phyloP scores from a whole-genome alignment of 2,888 invertebrate genomes.

The Ashinkailepas kermadecensis region DNA sequence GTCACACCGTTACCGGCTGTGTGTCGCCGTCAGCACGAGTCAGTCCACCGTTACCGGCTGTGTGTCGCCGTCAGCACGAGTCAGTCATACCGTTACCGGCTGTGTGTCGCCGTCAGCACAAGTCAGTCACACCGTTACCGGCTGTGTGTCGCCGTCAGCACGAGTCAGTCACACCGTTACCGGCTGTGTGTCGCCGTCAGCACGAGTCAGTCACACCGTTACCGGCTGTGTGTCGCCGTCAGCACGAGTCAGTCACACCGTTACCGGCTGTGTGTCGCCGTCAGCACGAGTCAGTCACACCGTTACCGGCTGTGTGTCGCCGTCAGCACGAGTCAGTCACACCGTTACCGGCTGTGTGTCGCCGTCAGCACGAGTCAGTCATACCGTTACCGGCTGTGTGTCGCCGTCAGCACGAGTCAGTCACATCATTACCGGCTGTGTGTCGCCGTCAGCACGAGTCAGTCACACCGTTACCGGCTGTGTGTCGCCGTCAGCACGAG shows the following conservation, averaged over 20 bases:
- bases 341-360: too few relatives aligned
- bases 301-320: too few relatives aligned
- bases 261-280: too few relatives aligned
- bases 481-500: slow-evolving; percentile 48
- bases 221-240: not conserved
- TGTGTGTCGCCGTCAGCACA: slow-evolving; percentile 40
- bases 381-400: too few relatives aligned
- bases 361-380: slow-evolving; percentile 51
- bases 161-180: slow-evolving; percentile 46
- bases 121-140: too few relatives aligned
- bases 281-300: slow-evolving; percentile 51
- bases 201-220: slow-evolving; percentile 48
- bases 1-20: too few relatives aligned
- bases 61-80: slow-evolving; percentile 48
- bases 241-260: slow-evolving; percentile 51
- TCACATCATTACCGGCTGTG: too few relatives aligned
- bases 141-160: slow-evolving; percentile 42
- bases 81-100: slow-evolving; percentile 38
- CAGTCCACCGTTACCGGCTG: slow-evolving; percentile 38
- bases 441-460: slow-evolving; percentile 49
- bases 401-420: slow-evolving; percentile 51
- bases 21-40: slow-evolving; percentile 48
- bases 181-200: slow-evolving; percentile 38
- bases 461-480: slow-evolving; percentile 36
- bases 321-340: slow-evolving; percentile 51